These are phyloP conservation scores for Sphinx pinastri DNA, from an alignment of 2,888 invertebrate genomes.

Conservation along the genomic window DNA sequence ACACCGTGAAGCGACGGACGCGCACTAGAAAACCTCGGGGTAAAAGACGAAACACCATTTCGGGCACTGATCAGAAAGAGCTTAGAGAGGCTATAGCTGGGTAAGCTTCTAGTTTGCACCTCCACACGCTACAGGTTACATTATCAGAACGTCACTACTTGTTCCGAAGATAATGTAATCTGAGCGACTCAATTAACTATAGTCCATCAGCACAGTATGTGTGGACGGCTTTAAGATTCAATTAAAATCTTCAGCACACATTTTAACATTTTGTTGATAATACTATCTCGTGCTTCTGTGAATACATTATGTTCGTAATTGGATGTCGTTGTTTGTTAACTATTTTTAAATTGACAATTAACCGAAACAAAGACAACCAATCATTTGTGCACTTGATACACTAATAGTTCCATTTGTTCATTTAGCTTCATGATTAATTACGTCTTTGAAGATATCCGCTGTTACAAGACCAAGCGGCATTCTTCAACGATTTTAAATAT, in stretches of 20 bases:
- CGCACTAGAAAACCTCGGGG: conserved; percentile 90
- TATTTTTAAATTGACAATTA: conserved; percentile 44
- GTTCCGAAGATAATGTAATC: conserved; percentile 71
- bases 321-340: conserved; percentile 70
- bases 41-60: conserved; percentile 95
- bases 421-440: conserved; percentile 79
- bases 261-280: conserved; percentile 75
- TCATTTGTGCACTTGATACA: conserved; percentile 77
- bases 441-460: conserved; percentile 66
- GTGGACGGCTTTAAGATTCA: conserved; percentile 71
- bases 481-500: conserved; percentile 67
- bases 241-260: conserved; percentile 74
- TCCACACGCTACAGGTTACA: conserved; percentile 66
- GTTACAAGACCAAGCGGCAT: conserved; percentile 76
- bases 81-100: conserved; percentile 93
- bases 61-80: conserved; percentile 95
- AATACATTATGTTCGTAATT: conserved; percentile 75
- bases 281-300: conserved; percentile 78
- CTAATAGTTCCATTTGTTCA: conserved; percentile 81
- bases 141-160: conserved; percentile 54
- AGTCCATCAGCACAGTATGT: conserved; percentile 74
- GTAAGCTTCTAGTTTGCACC: conserved; percentile 86
- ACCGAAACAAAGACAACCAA: conserved; percentile 68
- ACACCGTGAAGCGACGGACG: conserved; percentile 88
- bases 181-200: conserved; percentile 63